Base-by-base conservation (phyloP, 2,797 vertebrate species). In the Choloepus didactylus region DNA sequence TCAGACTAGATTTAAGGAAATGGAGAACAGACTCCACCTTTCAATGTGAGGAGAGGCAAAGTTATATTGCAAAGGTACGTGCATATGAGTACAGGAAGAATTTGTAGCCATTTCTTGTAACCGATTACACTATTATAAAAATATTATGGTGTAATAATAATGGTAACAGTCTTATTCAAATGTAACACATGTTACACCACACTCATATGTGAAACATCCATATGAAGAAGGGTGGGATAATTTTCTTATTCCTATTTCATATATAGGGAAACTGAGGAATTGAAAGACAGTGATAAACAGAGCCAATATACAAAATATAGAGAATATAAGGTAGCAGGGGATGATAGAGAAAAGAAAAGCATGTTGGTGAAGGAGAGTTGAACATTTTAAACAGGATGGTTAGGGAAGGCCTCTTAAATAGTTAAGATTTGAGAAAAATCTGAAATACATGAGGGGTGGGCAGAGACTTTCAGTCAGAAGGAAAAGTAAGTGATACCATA, bases 161-260 rank as follows among this genome's bases (percentile, higher is more conserved):
- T 73, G 27, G 25, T n/a, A 49, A 25, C 7, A 38, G 25, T 15
- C 11, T 70, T 92, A 64, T 38, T 77, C 35, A 88, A 82, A 41
- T 84, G 25, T 38, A 77, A 38, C 14, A n/a, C 46, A 38, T 21
- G 76, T 88, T 80, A 35, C 54, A 87, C 38, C 14, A 49, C 46
- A 66, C 5, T 89, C 29, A 59, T 72, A 59, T 72, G 38, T 92
- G 72, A 94, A 92, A 81, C 5, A 84, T 64, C 38, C 29, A 27
- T 70, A 66, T 44, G 54, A 95, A 80, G n/a, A 92, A 88, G n/a
- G 51, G 60, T 56, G 31, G 23, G 31, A 84, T 59, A 21, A 12
- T 69, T 81, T 92, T 81, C 38, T 87, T 76, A 19, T 18, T 69
- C 44, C 44, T 66, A 38, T 67, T 95, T 96, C 79, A 59, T 41